phyloP scores from a whole-genome alignment of 2,113 vertebrate species.

The Axis porcinus region DNA sequence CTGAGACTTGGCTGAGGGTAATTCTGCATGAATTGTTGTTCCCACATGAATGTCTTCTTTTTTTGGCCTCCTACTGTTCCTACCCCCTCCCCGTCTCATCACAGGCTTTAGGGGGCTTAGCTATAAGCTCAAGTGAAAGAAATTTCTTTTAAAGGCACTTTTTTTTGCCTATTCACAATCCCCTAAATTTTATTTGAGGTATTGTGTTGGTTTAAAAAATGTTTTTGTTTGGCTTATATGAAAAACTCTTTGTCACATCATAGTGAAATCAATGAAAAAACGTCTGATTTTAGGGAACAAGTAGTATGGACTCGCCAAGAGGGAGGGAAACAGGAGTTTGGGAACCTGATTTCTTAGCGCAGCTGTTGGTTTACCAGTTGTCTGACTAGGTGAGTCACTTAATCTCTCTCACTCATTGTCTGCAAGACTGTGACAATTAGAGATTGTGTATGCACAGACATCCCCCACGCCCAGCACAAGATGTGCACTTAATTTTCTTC shows the following conservation, averaged over 20 bases:
- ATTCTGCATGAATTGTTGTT: background rate
- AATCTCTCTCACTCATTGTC: background rate
- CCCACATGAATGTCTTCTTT: background rate
- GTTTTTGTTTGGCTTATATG: background rate
- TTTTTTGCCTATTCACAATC: background rate
- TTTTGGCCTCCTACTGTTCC: background rate
- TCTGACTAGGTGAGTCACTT: background rate
- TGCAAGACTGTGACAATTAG: background rate
- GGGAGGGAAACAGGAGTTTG: background rate
- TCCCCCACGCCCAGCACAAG: background rate
- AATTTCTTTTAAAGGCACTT: background rate
- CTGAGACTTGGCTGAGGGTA: background rate
- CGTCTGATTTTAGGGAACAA: background rate
- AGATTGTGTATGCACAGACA: background rate
- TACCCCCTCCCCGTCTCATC: background rate
- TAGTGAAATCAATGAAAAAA: background rate
- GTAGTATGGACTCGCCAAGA: background rate
- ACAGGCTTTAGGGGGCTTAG: background rate
- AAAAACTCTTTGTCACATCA: background rate
- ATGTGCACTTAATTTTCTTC: background rate
- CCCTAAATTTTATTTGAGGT: background rate
- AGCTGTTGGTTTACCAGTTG: background rate
- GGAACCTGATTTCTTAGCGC: background rate
- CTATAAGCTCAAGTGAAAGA: background rate
- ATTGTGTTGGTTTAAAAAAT: background rate